Percentiles rank a stretch among this genome's conserved stretches.
phyloP scores from a whole-genome alignment of 2,888 invertebrate genomes.

The Hylaea fasciaria region DNA sequence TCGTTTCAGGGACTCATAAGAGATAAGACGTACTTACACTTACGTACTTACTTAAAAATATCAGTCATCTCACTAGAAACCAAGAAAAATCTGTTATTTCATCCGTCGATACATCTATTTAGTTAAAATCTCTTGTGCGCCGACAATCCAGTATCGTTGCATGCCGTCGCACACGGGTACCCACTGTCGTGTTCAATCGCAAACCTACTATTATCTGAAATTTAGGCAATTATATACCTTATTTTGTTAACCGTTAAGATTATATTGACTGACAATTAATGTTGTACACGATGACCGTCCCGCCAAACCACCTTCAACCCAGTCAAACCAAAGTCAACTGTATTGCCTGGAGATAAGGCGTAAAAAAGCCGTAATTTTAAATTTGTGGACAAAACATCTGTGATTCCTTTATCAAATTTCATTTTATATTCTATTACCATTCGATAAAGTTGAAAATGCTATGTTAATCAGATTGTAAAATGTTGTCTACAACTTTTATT shows the following conservation, averaged over 20 bases:
- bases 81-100: background rate
- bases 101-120: constrained; percentile 19
- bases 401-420: constrained; percentile 27
- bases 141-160: constrained; percentile 66
- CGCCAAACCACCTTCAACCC: constrained; percentile 28
- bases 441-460: constrained; percentile 28
- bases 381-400: constrained; percentile 40
- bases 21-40: no score
- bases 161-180: constrained; percentile 78
- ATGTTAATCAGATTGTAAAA: constrained; percentile 35
- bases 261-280: constrained; percentile 25
- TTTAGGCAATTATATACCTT: constrained; percentile 38
- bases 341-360: constrained; percentile 22
- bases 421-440: constrained; percentile 24
- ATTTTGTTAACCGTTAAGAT: background rate
- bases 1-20: no score
- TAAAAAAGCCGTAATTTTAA: constrained; percentile 13
- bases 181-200: constrained; percentile 64
- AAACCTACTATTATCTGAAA: constrained; percentile 34
- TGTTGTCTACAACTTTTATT: constrained; percentile 16
- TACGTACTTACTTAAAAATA: no score
- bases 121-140: constrained; percentile 50
- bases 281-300: constrained; percentile 37
- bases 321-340: constrained; percentile 27
- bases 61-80: no score